Percentiles rank a stretch among this genome's conserved stretches.
Conservation (phyloP, 2,113 vertebrate genomes). For the Sapajus apella region DNA sequence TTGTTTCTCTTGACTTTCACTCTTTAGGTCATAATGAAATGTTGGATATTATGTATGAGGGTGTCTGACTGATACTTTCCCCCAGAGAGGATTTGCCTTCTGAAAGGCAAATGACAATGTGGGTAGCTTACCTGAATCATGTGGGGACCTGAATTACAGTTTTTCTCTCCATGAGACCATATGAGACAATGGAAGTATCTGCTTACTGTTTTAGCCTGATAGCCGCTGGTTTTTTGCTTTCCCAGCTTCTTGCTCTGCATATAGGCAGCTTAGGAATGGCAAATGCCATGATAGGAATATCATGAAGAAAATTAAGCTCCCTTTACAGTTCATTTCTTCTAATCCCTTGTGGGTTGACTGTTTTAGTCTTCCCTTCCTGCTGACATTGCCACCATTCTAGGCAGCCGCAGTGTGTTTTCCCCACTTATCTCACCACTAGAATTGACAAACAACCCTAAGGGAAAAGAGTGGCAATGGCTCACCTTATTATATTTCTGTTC, state of each 20-base stretch:
- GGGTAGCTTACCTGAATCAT: background rate
- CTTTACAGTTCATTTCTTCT: background rate
- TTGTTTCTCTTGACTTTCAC: background rate
- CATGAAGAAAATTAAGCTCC: background rate
- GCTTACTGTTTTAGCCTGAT: background rate
- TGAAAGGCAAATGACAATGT: background rate
- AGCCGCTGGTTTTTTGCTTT: background rate
- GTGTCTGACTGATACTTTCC: background rate
- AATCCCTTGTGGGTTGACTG: background rate
- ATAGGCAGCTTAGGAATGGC: background rate
- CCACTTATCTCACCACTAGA: background rate
- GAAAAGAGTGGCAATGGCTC: too few species aligned
- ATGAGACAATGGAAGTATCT: background rate
- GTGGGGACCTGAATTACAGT: background rate
- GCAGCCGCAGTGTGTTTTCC: background rate
- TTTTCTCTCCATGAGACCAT: background rate
- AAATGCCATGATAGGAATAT: background rate
- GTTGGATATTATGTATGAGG: background rate
- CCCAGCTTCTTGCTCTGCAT: background rate
- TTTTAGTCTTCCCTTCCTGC: background rate
- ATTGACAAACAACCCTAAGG: rapidly evolving
- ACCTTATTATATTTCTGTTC: background rate
- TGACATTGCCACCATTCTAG: too few species aligned
- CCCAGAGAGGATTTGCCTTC: background rate
- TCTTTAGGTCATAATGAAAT: background rate